Base-by-base conservation (phyloP, 2,113 vertebrate genomes). In the Nothoprocta perdicaria region DNA sequence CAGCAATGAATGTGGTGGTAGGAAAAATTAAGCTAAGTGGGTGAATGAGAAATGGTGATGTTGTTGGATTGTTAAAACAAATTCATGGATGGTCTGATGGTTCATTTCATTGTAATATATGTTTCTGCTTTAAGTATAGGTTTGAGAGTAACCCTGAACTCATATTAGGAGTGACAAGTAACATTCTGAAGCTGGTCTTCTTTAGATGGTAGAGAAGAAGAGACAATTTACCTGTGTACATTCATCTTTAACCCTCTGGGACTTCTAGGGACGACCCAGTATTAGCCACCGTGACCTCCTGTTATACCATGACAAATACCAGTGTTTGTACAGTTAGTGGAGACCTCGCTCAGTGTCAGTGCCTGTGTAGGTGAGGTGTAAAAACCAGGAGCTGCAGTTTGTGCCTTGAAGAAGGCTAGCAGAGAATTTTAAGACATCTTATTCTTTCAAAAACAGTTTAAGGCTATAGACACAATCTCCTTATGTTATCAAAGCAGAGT, bases 11-110 rank as follows among this genome's bases (percentile, higher is more conserved):
- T 96, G 97, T 97, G 98, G 98, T 98, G 96, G 97, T 98, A 97
- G 97, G 97, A 98, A 98, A 38, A 98, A 99, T 98, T 98, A 98
- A 98, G 97, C 97, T 98, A 98, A 98, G 98, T 98, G 98, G 98
- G 97, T 97, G 97, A 97, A 97, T 97, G 98, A 97, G 95, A 95
- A 98, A 98, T 97, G 89, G 98, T 98, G 97, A 98, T 97, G 96
- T 96, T 96, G 97, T 97, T 97, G 97, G 97, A 98, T 97, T 98
- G 97, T 97, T 98, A 97, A 98, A 98, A 98, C 98, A 98, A 98
- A 98, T 98, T 95, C 92, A 89, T 93, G 95, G 89, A 96, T 95
- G 84, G 92, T 92, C 92, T 79, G 90, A 92, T 93, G 92, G 87
- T 95, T 96, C 92, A 84, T 90, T 94, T 93, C 72, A n/a, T 94